Conservation (phyloP, 1,140 invertebrate species). For the Drosophila dunni region DNA sequence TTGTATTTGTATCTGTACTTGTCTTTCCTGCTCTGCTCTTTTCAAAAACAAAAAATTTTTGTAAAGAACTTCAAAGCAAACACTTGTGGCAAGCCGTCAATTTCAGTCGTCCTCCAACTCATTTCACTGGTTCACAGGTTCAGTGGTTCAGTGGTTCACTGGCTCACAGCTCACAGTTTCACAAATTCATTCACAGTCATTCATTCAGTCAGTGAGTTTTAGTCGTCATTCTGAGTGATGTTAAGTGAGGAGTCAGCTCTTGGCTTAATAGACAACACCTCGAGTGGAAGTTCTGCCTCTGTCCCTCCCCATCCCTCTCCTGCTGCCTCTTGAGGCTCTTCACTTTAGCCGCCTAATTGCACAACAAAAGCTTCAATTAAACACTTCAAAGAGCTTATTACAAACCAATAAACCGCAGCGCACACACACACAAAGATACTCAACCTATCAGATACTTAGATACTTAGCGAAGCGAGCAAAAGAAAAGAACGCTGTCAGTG, state of each 20-base stretch:
- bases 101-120: neutral
- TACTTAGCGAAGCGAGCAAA: conserved; percentile 31
- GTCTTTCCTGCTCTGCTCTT: neutral
- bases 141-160: neutral
- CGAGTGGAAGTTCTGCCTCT: conserved; percentile 1
- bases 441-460: conserved; percentile 35
- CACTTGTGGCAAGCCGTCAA: neutral
- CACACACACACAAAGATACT: conserved; percentile 48
- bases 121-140: neutral
- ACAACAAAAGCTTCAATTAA: conserved; percentile 83
- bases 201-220: neutral
- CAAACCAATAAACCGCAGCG: conserved; percentile 79
- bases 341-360: conserved; percentile 78
- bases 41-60: neutral
- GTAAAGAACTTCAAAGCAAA: conserved; percentile 8
- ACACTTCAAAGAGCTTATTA: conserved; percentile 83
- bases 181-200: conserved; percentile 3
- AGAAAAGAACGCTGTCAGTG: conserved; percentile 28
- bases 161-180: no score
- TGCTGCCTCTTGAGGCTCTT: conserved; percentile 17
- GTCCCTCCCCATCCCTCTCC: neutral
- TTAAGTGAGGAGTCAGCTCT: conserved; percentile 29
- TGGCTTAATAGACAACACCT: conserved; percentile 48
- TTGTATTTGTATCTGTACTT: no score
- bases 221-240: conserved; percentile 14